Evolutionary conservation across 2,797 vertebrate species (phyloP).

Genomic region (Fringilla coelebs): DNA sequence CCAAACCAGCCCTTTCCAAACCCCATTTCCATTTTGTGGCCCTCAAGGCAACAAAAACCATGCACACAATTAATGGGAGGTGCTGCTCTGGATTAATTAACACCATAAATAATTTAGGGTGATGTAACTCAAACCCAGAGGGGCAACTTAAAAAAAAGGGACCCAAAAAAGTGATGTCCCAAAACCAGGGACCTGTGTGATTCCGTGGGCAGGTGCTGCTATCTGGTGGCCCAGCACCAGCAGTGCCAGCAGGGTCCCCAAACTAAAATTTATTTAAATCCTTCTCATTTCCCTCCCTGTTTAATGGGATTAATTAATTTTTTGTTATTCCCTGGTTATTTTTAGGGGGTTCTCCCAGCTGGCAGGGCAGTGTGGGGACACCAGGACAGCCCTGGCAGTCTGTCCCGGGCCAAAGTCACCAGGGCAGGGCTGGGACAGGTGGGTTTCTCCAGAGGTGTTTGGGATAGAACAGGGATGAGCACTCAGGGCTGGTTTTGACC

Average conservation of each 20-base stretch:
- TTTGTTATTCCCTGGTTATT: fast-evolving
- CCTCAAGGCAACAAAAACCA: fast-evolving
- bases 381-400: fast-evolving
- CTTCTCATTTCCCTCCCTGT: fast-evolving
- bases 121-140: neutral
- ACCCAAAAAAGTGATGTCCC: too few species aligned
- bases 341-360: fast-evolving
- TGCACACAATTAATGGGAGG: fast-evolving
- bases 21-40: fast-evolving
- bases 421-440: fast-evolving
- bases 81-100: fast-evolving
- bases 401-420: fast-evolving
- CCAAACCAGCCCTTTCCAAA: neutral
- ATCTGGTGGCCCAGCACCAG: constrained; percentile 47
- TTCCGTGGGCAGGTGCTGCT: constrained; percentile 17
- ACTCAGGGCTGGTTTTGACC: fast-evolving
- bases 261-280: fast-evolving
- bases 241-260: neutral
- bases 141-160: too few species aligned
- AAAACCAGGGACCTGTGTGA: fast-evolving
- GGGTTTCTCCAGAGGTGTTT: neutral
- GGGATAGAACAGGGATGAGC: neutral
- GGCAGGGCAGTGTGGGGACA: neutral
- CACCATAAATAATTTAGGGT: fast-evolving
- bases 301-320: fast-evolving